Conservation (phyloP, 1,140 invertebrate genomes). For the Subanguina moxae region DNA sequence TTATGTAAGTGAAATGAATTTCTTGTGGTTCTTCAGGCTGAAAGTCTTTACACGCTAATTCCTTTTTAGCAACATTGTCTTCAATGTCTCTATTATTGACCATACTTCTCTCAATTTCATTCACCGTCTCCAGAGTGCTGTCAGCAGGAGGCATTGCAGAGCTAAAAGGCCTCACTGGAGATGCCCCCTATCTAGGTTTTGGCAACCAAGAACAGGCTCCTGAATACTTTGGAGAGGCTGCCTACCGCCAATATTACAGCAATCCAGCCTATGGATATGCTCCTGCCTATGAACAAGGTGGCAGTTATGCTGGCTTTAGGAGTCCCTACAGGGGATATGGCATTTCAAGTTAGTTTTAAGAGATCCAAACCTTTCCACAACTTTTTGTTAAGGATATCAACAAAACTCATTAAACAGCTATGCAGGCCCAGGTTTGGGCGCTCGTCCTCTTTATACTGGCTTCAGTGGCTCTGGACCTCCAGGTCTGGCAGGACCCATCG, state of each 20-base stretch:
- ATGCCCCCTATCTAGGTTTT: slow-evolving; percentile 36
- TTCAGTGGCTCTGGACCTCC: slow-evolving; percentile 1
- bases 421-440: slow-evolving; percentile 2
- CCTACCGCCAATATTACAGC: slow-evolving; percentile 19
- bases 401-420: neutral
- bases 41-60: no score
- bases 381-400: slow-evolving; percentile 8
- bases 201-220: slow-evolving; percentile 43
- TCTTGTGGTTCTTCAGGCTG: no score
- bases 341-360: neutral
- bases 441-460: neutral
- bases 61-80: neutral
- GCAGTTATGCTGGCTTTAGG: neutral
- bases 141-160: slow-evolving; percentile 32
- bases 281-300: slow-evolving; percentile 6
- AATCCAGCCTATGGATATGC: slow-evolving; percentile 26
- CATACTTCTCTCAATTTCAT: neutral
- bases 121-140: neutral
- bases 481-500: neutral
- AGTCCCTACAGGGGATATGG: slow-evolving; percentile 14
- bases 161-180: slow-evolving; percentile 39
- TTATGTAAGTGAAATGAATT: no score
- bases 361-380: slow-evolving; percentile 9
- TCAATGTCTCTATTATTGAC: neutral
- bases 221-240: slow-evolving; percentile 38